A percentile compares a stretch with the other conserved stretches of the same genome.
Evolutionary conservation across 2,113 vertebrate genomes (phyloP).

Genomic region (Tychaedon coryphoeus): DNA sequence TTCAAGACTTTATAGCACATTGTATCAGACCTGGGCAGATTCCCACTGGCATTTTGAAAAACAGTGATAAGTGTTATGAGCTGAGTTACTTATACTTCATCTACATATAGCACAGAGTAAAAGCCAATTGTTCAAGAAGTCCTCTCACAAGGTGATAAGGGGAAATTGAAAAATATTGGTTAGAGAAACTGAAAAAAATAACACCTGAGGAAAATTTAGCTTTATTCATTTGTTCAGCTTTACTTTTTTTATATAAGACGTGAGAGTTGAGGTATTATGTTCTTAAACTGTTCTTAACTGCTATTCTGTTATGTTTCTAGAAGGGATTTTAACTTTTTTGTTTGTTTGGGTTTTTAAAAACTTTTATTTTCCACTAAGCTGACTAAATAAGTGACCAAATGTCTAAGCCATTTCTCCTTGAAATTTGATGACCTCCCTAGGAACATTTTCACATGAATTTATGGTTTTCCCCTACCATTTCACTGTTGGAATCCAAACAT

Average conservation of each 20-base stretch:
- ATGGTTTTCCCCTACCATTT: neutral
- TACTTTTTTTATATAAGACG: neutral
- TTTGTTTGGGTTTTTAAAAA: neutral
- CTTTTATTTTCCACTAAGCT: neutral
- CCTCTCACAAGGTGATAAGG: neutral
- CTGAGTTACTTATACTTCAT: neutral
- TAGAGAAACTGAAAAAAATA: neutral
- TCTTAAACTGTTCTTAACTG: neutral
- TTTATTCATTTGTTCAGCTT: neutral
- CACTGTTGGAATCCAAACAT: neutral
- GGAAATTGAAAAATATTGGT: neutral
- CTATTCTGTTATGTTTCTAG: neutral
- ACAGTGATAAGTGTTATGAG: accelerated
- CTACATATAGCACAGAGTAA: neutral
- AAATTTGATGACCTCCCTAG: neutral
- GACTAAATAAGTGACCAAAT: neutral
- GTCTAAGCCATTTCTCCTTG: neutral
- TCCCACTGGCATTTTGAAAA: neutral
- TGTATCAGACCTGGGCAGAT: neutral
- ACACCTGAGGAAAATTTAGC: neutral
- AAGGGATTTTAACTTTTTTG: neutral
- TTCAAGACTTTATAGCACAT: neutral
- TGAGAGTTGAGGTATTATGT: neutral
- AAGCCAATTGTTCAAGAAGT: neutral
- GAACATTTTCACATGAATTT: neutral